These are phyloP conservation scores for Diuraphis noxia DNA, from an alignment of 1,140 invertebrate species.

Conservation along the genomic window DNA sequence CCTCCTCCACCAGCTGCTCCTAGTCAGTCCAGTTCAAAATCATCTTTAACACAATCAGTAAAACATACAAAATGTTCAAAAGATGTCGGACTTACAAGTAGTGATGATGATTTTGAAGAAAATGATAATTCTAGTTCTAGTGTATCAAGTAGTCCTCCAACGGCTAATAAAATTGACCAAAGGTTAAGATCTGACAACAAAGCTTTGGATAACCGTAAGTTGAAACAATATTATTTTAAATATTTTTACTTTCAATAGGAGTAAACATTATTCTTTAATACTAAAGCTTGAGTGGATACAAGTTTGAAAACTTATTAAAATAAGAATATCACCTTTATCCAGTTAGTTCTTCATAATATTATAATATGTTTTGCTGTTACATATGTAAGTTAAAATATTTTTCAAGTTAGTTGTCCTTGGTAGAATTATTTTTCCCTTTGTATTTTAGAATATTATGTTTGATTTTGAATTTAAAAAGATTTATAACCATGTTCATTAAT, in stretches of 20 bases:
- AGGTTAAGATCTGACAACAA: constrained; percentile 17
- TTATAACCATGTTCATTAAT: background rate
- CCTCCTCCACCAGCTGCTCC: constrained; percentile 55
- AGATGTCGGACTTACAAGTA: constrained; percentile 57
- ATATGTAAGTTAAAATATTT: background rate
- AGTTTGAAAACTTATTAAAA: background rate
- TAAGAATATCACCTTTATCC: background rate
- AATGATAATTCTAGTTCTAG: constrained; percentile 55
- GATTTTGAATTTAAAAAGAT: background rate
- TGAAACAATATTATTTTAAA: background rate
- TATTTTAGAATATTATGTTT: background rate
- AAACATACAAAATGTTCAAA: constrained; percentile 33
- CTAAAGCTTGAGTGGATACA: background rate
- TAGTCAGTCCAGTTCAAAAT: constrained; percentile 47
- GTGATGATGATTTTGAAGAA: constrained; percentile 55
- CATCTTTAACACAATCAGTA: constrained; percentile 46
- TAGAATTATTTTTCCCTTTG: background rate
- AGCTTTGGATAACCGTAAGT: constrained; percentile 51
- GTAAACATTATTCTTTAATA: background rate
- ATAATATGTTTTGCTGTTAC: background rate
- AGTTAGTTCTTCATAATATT: background rate
- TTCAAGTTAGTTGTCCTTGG: background rate
- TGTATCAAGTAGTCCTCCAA: constrained; percentile 56
- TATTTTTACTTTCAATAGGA: background rate
- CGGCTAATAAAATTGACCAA: constrained; percentile 53